These are phyloP conservation scores for Sebastes fasciatus DNA, from an alignment of 2,113 vertebrate genomes.

Conservation along the genomic window DNA sequence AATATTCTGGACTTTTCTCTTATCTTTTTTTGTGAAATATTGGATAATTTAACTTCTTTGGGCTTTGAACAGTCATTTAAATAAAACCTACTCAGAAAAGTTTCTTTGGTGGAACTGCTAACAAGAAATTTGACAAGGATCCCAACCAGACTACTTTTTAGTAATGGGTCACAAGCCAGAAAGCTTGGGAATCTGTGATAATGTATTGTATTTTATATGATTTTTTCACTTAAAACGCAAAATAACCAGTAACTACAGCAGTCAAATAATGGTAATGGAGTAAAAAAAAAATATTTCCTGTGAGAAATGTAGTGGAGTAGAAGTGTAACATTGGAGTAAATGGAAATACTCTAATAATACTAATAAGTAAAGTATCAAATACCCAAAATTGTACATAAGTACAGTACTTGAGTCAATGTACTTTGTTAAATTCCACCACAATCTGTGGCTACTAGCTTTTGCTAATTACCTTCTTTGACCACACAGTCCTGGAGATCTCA, in stretches of 20 bases:
- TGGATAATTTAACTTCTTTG: not conserved
- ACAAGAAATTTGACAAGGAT: not conserved
- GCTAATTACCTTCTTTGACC: conserved; percentile 11
- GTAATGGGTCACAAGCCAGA: not conserved
- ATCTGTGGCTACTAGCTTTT: conserved; percentile 15
- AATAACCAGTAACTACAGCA: not conserved
- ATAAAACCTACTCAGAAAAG: not conserved
- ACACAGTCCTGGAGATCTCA: conserved; percentile 19
- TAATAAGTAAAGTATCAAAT: not conserved
- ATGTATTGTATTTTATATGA: not conserved
- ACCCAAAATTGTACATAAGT: not conserved
- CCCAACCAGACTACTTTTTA: not conserved
- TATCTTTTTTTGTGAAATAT: not conserved
- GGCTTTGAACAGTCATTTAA: not conserved
- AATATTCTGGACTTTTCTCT: not conserved
- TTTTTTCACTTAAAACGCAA: not conserved
- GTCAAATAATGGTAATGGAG: not conserved
- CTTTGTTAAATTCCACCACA: not conserved
- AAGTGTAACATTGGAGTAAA: not conserved
- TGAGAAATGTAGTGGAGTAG: not conserved
- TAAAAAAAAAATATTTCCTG: not conserved
- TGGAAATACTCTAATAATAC: not conserved
- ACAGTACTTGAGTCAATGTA: conserved; percentile 5
- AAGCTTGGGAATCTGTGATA: not conserved
- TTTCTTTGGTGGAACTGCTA: not conserved